Conservation (phyloP, 1,140 invertebrate species). For the Venturia canescens region DNA sequence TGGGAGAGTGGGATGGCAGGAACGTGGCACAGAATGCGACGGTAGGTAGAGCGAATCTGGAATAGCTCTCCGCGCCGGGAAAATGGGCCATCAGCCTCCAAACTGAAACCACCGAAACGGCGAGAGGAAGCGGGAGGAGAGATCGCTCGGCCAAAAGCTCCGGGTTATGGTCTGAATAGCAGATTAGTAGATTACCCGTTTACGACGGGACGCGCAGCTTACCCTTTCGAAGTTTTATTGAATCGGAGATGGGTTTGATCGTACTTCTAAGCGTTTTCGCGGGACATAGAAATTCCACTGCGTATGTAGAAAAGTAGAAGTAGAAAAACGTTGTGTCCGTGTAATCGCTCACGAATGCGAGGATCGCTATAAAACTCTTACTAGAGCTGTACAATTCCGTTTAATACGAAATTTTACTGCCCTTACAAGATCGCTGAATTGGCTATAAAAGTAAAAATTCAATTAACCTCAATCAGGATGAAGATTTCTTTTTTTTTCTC, state of each 20-base stretch:
- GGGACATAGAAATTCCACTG: background rate
- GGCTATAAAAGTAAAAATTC: too few relatives aligned
- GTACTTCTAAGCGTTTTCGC: background rate
- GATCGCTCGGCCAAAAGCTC: constrained; percentile 4
- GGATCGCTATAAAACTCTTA: too few relatives aligned
- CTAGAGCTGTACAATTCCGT: too few relatives aligned
- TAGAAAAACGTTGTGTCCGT: background rate
- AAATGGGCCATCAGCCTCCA: constrained; percentile 61
- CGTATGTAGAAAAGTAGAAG: too few relatives aligned
- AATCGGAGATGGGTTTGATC: constrained; percentile 49
- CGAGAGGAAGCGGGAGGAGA: background rate
- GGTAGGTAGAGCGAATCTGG: constrained; percentile 58
- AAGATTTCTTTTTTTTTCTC: too few relatives aligned
- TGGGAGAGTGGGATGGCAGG: background rate
- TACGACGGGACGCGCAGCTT: constrained; percentile 57
- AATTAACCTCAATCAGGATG: too few relatives aligned
- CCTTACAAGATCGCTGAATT: too few relatives aligned
- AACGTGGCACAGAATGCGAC: constrained; percentile 55
- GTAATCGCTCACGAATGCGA: background rate
- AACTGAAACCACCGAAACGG: constrained; percentile 16
- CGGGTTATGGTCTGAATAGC: constrained; percentile 70
- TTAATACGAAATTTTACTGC: too few relatives aligned
- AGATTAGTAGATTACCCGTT: constrained; percentile 65
- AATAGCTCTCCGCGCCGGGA: constrained; percentile 61
- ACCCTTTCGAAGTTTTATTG: constrained; percentile 59